Evolutionary conservation across 2,888 invertebrate genomes (phyloP), one percentile per base, ranked within the genome.

Genomic region (Thymelicus lineola): DNA sequence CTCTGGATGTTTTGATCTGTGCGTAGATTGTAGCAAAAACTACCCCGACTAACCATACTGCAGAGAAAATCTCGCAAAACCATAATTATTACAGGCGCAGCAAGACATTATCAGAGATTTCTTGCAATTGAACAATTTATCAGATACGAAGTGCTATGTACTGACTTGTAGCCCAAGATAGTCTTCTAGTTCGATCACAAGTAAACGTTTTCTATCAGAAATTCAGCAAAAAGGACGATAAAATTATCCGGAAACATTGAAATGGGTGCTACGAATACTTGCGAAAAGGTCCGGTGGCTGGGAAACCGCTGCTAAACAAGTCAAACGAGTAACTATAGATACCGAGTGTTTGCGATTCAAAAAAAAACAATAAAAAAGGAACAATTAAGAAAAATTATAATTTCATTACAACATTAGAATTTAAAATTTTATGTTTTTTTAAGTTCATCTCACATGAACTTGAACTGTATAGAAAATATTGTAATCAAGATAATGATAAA

Each of bases 201-300:
- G 46, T 66, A 58, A 66, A 46, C 73, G 71, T 63, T 74, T 71
- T 72, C 71, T 75, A 9, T 63, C 73, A 17, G 72, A 72, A 74
- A 72, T 72, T 71, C 71, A 58, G 70, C 70, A 65, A 62, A 72
- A 73, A 65, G 64, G 74, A 75, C 71, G 64, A 64, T 58, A 73
- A 74, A 73, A 73, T 74, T 74, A 50, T 71, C 70, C 46, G 72
- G 71, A 71, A 74, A 74, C 74, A 71, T 46, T 75, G 74, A 59
- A 48, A 65, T 72, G 74, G 28, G 5, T 28, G 73, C 71, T 74
- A 74, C 72, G 61, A 68, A 68, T 62, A 73, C 63, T 73, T 74
- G 70, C 70, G 68, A 71, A 73, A 73, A 62, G 15, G n/a, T n/a
- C n/a, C n/a, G n/a, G 0, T 20, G 42, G 55, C 58, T 70, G 73